Conservation (phyloP, 1,140 invertebrate species). For the Ptiloglossa arizonensis region DNA sequence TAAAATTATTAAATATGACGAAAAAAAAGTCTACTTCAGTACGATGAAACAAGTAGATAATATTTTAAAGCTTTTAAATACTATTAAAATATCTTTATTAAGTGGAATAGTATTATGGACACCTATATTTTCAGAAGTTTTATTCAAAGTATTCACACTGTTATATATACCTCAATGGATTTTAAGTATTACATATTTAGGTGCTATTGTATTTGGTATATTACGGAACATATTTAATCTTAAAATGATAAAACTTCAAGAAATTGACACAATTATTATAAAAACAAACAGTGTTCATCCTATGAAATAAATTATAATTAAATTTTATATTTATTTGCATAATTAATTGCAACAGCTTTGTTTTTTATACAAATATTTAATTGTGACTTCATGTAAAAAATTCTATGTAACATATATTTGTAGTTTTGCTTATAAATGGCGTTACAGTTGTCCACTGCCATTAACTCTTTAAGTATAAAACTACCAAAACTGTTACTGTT, state of each 20-base stretch:
- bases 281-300: conserved; percentile 68
- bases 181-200: conserved; percentile 54
- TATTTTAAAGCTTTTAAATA: conserved; percentile 32
- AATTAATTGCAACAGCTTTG: background rate
- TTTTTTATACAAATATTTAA: background rate
- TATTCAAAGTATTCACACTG: conserved; percentile 64
- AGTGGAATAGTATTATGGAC: conserved; percentile 66
- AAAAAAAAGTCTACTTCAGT: background rate
- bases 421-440: conserved; percentile 9
- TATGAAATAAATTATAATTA: conserved; percentile 25
- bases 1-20: background rate
- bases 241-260: conserved; percentile 60
- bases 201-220: conserved; percentile 52
- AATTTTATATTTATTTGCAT: background rate
- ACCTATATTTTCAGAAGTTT: conserved; percentile 61
- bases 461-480: background rate
- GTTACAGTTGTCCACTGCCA: background rate
- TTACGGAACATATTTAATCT: conserved; percentile 68
- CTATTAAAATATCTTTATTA: conserved; percentile 55
- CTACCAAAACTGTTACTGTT: background rate
- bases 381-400: background rate
- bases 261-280: conserved; percentile 13
- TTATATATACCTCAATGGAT: conserved; percentile 58
- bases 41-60: background rate
- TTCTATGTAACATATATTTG: background rate